Evolutionary conservation across 2,797 vertebrate genomes (phyloP).

Genomic region (Enteromius argenteus): DNA sequence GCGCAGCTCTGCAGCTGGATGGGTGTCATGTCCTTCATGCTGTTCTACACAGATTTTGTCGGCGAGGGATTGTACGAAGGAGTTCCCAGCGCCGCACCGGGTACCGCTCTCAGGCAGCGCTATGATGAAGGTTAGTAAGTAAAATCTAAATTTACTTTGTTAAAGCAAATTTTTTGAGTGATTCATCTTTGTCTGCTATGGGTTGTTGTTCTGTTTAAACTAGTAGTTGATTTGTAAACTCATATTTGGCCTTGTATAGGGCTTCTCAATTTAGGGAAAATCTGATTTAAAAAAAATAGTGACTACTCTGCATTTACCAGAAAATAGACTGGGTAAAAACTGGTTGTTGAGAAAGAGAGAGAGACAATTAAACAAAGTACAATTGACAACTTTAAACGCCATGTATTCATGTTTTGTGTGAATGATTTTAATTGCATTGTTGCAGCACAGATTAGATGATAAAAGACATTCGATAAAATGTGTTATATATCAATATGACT

Average conservation of each 20-base stretch:
- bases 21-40: conserved; percentile 85
- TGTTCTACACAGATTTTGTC: conserved; percentile 86
- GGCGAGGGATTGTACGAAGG: conserved; percentile 83
- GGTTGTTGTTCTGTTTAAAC: background rate
- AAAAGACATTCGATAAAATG: too few species aligned
- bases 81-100: conserved; percentile 79
- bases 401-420: too few species aligned
- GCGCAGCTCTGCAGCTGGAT: conserved; percentile 87
- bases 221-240: background rate
- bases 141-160: background rate
- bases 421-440: too few species aligned
- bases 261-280: background rate
- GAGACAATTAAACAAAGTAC: too few species aligned
- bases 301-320: background rate
- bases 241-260: background rate
- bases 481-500: too few species aligned
- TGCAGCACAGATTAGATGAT: too few species aligned
- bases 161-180: background rate
- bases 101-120: conserved; percentile 74
- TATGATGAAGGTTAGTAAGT: conserved; percentile 81
- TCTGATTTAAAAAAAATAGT: background rate
- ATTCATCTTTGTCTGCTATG: background rate
- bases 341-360: background rate
- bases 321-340: background rate
- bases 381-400: too few species aligned